A percentile compares a stretch with the other conserved stretches of the same genome.
Evolutionary conservation across 2,113 vertebrate species (phyloP).

Genomic region (Vidua macroura): DNA sequence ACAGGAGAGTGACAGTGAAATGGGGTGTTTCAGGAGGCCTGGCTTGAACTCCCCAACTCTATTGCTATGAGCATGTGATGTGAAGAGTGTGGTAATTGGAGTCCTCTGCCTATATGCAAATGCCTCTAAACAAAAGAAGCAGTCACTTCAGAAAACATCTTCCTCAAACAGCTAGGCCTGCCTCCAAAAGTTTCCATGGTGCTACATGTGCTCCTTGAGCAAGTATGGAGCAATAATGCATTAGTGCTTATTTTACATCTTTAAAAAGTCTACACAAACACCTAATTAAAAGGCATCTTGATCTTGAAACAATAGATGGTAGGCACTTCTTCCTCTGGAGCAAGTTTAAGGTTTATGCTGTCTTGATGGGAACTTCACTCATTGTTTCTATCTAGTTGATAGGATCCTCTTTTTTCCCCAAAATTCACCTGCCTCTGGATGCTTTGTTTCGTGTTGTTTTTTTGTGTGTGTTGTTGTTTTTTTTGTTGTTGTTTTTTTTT

Average conservation of each 20-base stretch:
- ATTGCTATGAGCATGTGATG: background rate
- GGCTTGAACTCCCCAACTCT: background rate
- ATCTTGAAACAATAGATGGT: slow-evolving; percentile 15
- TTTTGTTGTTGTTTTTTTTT: too few species aligned
- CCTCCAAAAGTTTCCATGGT: background rate
- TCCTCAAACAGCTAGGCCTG: background rate
- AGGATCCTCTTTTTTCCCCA: background rate
- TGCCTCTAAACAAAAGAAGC: background rate
- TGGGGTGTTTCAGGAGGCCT: background rate
- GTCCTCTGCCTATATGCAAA: background rate
- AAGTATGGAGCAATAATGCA: background rate
- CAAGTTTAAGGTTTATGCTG: background rate
- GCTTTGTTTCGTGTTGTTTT: background rate
- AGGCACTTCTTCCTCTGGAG: background rate
- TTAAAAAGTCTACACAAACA: background rate
- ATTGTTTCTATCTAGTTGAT: background rate
- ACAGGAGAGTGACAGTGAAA: background rate
- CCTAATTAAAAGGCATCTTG: slow-evolving; percentile 52
- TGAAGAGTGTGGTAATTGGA: background rate
- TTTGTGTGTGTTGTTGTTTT: too few species aligned
- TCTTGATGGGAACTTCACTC: background rate
- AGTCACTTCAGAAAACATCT: background rate
- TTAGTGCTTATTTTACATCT: background rate
- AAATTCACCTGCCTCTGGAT: background rate
- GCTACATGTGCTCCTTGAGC: background rate